phyloP scores from a whole-genome alignment of 2,888 invertebrate species.

The Pseudanteris insignis region DNA sequence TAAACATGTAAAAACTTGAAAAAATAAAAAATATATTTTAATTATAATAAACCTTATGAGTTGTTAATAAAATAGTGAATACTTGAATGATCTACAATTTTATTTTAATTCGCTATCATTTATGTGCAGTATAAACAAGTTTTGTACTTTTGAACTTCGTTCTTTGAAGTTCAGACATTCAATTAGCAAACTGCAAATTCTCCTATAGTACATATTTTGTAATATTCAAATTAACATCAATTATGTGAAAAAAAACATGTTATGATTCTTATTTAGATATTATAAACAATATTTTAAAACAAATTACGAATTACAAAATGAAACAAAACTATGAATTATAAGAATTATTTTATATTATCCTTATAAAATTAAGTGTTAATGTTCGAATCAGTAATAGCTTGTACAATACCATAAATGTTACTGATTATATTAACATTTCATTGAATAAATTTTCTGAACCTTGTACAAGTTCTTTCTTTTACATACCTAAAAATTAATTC shows the following conservation, averaged over 20 bases:
- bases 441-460: neutral
- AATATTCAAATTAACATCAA: conserved; percentile 5
- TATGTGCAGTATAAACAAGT: conserved; percentile 20
- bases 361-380: too few relatives aligned
- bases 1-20: too few relatives aligned
- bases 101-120: conserved; percentile 15
- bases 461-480: too few relatives aligned
- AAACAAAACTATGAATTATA: too few relatives aligned
- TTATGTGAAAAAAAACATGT: neutral
- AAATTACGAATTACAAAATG: too few relatives aligned
- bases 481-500: neutral
- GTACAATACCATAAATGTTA: too few relatives aligned
- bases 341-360: too few relatives aligned
- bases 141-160: conserved; percentile 43
- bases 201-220: conserved; percentile 9
- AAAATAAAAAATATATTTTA: too few relatives aligned
- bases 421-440: too few relatives aligned
- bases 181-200: conserved; percentile 24
- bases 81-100: conserved; percentile 2
- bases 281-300: too few relatives aligned
- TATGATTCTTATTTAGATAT: neutral
- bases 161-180: conserved; percentile 23
- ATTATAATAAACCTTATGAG: conserved; percentile 8
- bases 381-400: too few relatives aligned
- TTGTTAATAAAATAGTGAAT: conserved; percentile 9